phyloP scores from a whole-genome alignment of 2,797 vertebrate genomes.

The Denticeps clupeoides region DNA sequence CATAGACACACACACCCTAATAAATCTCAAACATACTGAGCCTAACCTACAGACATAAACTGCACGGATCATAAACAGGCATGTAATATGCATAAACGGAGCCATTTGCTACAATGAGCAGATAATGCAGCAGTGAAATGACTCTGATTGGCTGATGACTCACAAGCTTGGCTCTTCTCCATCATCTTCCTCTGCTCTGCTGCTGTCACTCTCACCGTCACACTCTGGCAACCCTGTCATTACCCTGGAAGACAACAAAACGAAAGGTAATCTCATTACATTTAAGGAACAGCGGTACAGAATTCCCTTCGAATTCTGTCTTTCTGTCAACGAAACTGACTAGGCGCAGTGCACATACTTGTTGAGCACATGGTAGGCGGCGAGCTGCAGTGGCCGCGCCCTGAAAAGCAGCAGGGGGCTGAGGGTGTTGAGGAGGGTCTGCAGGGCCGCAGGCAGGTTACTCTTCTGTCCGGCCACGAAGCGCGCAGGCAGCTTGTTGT shows the following conservation, averaged over 20 bases:
- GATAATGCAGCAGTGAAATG: not conserved
- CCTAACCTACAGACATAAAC: slow-evolving; percentile 2
- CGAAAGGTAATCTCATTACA: not conserved
- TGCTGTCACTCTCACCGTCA: slow-evolving; percentile 76
- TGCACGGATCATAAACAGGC: not conserved
- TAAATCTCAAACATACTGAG: not conserved
- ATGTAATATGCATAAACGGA: not conserved
- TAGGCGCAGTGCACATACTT: slow-evolving; percentile 61
- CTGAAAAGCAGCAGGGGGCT: slow-evolving; percentile 78
- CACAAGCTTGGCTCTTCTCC: slow-evolving; percentile 83
- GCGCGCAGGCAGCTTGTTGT: slow-evolving; percentile 70
- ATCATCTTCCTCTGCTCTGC: slow-evolving; percentile 71
- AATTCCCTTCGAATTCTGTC: too few species aligned
- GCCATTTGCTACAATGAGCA: too few species aligned
- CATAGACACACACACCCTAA: slow-evolving; percentile 8
- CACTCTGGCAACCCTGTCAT: slow-evolving; percentile 86
- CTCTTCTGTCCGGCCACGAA: slow-evolving; percentile 80
- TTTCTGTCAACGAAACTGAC: not conserved
- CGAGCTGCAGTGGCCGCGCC: slow-evolving; percentile 79
- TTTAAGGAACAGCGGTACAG: not conserved
- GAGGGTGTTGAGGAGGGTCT: slow-evolving; percentile 83
- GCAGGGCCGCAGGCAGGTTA: slow-evolving; percentile 77
- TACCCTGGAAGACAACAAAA: slow-evolving; percentile 54
- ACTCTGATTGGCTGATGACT: slow-evolving; percentile 35
- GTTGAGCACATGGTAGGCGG: slow-evolving; percentile 73